Evolutionary conservation across 2,888 invertebrate species (phyloP).

Genomic region (Latheticus oryzae): DNA sequence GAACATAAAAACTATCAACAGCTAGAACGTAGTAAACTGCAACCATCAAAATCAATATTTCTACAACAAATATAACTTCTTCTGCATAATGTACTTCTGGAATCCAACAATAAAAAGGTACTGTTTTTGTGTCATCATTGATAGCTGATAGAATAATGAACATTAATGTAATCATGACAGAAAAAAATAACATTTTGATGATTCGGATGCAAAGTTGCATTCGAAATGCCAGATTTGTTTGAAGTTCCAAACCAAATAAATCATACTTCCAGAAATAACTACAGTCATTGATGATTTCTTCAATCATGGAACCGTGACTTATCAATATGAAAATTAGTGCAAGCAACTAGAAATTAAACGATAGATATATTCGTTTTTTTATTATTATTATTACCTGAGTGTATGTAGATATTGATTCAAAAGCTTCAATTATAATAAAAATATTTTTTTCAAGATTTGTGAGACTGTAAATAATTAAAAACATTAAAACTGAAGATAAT

Average conservation of each 20-base stretch:
- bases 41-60: conserved; percentile 15
- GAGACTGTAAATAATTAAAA: not conserved
- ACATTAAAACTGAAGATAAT: not conserved
- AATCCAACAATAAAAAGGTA: conserved; percentile 11
- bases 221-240: not conserved
- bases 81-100: not conserved
- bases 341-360: not conserved
- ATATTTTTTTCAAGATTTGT: not conserved
- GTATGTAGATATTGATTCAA: conserved; percentile 20
- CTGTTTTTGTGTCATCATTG: conserved; percentile 11
- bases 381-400: conserved; percentile 7
- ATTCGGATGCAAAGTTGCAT: conserved; percentile 9
- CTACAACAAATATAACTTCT: conserved; percentile 6
- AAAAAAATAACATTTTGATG: not conserved
- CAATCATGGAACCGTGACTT: conserved; percentile 7
- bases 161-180: not conserved
- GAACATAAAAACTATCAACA: conserved; percentile 16
- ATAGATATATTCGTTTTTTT: not conserved
- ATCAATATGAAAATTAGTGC: conserved; percentile 13
- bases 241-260: conserved; percentile 5
- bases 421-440: conserved; percentile 3
- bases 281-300: conserved; percentile 13
- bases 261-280: conserved; percentile 5
- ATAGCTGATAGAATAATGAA: conserved; percentile 4
- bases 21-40: conserved; percentile 2